Base-by-base conservation (phyloP, 2,797 vertebrate species). In the Heliangelus exortis region DNA sequence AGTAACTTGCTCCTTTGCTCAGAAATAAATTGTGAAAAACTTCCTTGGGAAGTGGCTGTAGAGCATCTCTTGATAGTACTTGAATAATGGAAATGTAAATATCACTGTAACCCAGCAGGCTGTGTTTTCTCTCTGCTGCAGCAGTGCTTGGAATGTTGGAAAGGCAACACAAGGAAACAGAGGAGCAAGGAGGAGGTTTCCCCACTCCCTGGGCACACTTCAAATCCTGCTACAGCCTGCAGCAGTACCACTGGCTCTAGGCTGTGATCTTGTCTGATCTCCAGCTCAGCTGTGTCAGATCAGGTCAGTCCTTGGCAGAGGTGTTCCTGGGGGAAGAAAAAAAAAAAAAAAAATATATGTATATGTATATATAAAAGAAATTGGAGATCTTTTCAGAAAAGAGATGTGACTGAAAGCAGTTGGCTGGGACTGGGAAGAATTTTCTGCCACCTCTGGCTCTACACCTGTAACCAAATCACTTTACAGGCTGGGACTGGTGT, bases 41-140 rank as follows among this genome's bases (percentile, higher is more conserved):
- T 33, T 93, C 33, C 57, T 79, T 59, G 34, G 43, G 45, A 87
- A 75, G 48, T 21, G 29, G 6, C 57, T 85, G 17, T 47, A 59
- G 14, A 87, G 19, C 28, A 48, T 83, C 36, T 77, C 45, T 82
- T 59, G 59, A n/a, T 79, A 51, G 22, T 72, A 65, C 87, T 87
- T 89, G 84, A 93, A 86, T 72, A 67, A 82, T 57, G 62, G 43
- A 93, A 59, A 75, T 66, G 33, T 69, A 93, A 93, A 50, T 82
- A 73, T 48, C 21, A 26, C 15, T 63, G n/a, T 58, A 75, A 69
- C 53, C 51, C 18, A 67, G 33, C 15, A 75, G 58, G 68, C 45
- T 67, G 17, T 50, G 53, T 82, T 86, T 93, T 75, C 19, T 67
- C 34, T 81, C 45, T 51, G 12, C 17, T 5, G 3, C 59, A 57